Evolutionary conservation across 2,888 invertebrate genomes (phyloP).

Genomic region (Oxytorus armatus): DNA sequence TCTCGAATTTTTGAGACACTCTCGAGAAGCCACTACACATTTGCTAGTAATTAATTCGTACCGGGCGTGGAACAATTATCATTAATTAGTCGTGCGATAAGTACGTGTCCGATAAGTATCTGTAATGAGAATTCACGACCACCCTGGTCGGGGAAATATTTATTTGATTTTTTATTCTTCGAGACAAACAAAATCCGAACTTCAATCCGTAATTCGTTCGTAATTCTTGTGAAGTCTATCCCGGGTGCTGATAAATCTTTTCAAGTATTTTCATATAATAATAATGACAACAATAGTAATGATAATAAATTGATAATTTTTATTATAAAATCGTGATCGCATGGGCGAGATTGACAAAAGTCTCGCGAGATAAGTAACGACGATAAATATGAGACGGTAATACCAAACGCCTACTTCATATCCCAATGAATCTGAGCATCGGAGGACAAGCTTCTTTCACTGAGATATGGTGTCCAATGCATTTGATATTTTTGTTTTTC

Average conservation of each 20-base stretch:
- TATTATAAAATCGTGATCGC: too few species aligned
- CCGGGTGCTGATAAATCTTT: too few species aligned
- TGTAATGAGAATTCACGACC: conserved; percentile 38
- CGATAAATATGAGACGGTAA: conserved; percentile 23
- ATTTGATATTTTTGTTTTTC: not conserved
- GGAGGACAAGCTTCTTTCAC: not conserved
- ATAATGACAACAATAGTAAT: too few species aligned
- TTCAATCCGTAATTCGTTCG: too few species aligned
- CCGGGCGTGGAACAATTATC: conserved; percentile 72
- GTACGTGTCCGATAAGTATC: conserved; percentile 28
- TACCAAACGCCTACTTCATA: conserved; percentile 41
- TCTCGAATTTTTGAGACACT: conserved; percentile 34
- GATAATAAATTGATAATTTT: too few species aligned
- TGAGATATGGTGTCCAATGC: conserved; percentile 16
- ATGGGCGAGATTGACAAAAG: too few species aligned
- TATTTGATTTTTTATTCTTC: too few species aligned
- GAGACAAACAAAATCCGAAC: too few species aligned
- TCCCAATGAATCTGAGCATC: conserved; percentile 10
- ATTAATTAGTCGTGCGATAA: conserved; percentile 59
- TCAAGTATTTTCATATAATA: too few species aligned
- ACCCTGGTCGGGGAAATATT: conserved; percentile 19
- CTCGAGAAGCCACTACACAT: not conserved
- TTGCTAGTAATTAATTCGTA: conserved; percentile 17
- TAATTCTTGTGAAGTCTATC: too few species aligned
- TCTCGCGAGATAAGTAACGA: not conserved